A percentile compares a stretch with the other conserved stretches of the same genome.
Evolutionary conservation across 2,113 vertebrate genomes (phyloP).

Genomic region (Ibidorhyncha struthersii): DNA sequence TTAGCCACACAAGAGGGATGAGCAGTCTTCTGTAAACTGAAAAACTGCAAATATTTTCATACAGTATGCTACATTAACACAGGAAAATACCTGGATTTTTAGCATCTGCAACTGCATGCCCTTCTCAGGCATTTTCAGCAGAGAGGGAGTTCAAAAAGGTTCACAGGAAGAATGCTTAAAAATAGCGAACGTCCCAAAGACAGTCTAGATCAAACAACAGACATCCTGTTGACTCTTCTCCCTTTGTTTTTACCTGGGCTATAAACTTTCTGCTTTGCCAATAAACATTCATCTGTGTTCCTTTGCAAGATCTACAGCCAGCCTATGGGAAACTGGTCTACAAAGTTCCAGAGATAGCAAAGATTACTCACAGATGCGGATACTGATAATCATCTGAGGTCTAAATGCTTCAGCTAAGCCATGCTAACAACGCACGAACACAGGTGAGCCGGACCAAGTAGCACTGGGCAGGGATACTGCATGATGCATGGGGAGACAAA

Average conservation of each 20-base stretch:
- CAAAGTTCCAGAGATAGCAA: not conserved
- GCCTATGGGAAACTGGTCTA: not conserved
- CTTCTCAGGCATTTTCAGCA: slow-evolving; percentile 1
- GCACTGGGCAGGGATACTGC: not conserved
- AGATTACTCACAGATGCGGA: not conserved
- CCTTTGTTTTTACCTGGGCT: slow-evolving; percentile 41
- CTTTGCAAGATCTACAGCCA: slow-evolving; percentile 10
- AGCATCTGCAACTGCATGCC: not conserved
- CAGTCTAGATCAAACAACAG: slow-evolving; percentile 13
- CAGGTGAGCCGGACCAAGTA: not conserved
- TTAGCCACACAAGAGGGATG: not conserved
- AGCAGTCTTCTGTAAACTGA: not conserved
- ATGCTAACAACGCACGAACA: not conserved
- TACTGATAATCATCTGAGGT: not conserved
- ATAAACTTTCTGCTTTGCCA: slow-evolving; percentile 61
- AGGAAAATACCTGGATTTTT: slow-evolving; percentile 23
- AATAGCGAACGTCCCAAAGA: not conserved
- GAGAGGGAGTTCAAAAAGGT: slow-evolving; percentile 38
- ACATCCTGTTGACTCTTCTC: slow-evolving; percentile 58
- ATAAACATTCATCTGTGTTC: slow-evolving; percentile 14
- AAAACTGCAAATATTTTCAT: not conserved
- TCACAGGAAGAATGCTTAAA: slow-evolving; percentile 62
- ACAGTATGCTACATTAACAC: not conserved
- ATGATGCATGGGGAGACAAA: not conserved
- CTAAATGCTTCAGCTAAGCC: not conserved